A percentile compares a stretch with the other conserved stretches of the same genome.
Evolutionary conservation across 2,888 invertebrate genomes (phyloP).

Genomic region (Eudasyphora cyanicolor): DNA sequence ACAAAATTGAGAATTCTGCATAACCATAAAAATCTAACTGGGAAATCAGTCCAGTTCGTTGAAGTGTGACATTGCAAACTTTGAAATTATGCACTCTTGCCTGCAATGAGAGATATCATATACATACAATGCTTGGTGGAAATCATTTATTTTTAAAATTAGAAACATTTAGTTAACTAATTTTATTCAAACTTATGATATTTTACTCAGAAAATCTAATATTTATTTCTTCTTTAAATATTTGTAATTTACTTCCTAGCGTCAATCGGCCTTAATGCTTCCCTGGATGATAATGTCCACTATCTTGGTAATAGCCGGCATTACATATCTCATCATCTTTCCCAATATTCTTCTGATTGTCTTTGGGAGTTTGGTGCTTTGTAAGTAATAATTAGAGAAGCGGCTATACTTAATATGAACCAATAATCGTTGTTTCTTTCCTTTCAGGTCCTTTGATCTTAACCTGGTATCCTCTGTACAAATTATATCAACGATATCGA

Average conservation of each 20-base stretch:
- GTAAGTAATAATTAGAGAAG: background rate
- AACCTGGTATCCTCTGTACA: background rate
- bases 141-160: too few relatives aligned
- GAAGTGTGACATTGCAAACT: too few relatives aligned
- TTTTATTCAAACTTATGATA: background rate
- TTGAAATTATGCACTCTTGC: too few relatives aligned
- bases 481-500: background rate
- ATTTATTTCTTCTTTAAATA: background rate
- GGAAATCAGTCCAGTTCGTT: too few relatives aligned
- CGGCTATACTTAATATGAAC: background rate
- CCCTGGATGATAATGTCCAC: conserved; percentile 1
- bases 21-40: too few relatives aligned
- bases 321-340: background rate
- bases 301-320: background rate
- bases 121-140: too few relatives aligned
- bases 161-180: background rate
- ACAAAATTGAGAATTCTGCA: too few relatives aligned
- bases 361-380: background rate
- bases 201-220: background rate
- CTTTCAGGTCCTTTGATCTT: background rate
- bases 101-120: too few relatives aligned
- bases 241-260: background rate
- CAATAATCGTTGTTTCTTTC: background rate
- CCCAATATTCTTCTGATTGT: background rate
- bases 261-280: background rate